These are phyloP conservation scores for Leucopternis melanops DNA, from an alignment of 2,113 vertebrate genomes.

Conservation along the genomic window DNA sequence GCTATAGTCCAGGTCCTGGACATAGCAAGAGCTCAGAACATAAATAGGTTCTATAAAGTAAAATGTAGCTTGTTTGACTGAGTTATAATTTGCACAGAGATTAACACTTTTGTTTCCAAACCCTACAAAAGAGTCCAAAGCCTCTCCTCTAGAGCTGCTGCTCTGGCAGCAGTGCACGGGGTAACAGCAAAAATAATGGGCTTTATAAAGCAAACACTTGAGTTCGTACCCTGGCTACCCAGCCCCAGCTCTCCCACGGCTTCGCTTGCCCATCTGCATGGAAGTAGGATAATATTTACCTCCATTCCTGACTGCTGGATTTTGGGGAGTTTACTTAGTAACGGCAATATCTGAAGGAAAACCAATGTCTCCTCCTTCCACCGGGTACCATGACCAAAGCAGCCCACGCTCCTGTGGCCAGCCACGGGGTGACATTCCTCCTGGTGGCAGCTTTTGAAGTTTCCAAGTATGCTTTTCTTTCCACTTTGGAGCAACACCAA, in stretches of 20 bases:
- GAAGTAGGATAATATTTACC: neutral
- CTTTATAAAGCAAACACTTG: neutral
- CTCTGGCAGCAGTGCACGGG: neutral
- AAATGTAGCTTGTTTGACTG: neutral
- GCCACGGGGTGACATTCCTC: neutral
- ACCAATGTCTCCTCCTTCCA: neutral
- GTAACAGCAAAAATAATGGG: neutral
- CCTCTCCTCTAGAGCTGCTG: neutral
- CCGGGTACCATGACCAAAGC: neutral
- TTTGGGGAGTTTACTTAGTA: neutral
- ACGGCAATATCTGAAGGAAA: neutral
- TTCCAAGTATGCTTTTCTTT: slow-evolving; percentile 19
- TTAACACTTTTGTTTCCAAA: neutral
- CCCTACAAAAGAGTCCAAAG: neutral
- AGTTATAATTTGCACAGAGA: neutral
- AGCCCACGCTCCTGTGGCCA: neutral
- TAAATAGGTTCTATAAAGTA: neutral
- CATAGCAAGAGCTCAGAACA: neutral
- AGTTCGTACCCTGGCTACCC: neutral
- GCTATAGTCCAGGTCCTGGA: neutral
- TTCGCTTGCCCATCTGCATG: neutral
- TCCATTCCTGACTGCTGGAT: neutral
- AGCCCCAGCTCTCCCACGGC: neutral
- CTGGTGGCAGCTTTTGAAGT: neutral
- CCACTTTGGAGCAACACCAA: slow-evolving; percentile 1